Base-by-base conservation (phyloP, 2,888 invertebrate species). In the Coecobrya sp. region DNA sequence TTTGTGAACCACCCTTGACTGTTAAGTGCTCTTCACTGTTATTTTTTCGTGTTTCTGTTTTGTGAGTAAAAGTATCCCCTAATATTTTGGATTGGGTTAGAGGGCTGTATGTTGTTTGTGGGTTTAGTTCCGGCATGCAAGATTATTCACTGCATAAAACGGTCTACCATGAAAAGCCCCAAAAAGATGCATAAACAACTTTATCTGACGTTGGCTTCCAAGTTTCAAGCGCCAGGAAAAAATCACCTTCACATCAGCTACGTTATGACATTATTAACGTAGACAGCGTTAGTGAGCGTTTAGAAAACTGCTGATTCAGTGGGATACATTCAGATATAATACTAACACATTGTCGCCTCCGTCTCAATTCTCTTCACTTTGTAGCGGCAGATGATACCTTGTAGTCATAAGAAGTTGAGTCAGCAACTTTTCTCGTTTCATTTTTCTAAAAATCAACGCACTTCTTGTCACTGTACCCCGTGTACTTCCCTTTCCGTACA, bases 1-100 rank as follows among this genome's bases (percentile, higher is more conserved):
- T 82, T 73, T 81, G 42, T 8, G 65, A 88, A 49, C 55, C 52
- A 81, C 89, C 81, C 42, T 89, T 89, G 68, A 82, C 89, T 81
- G 4, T 49, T 42, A 76, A 76, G 59, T 86, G 86, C 36, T 59
- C 36, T 55, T 27, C 19, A 70, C 73, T 45, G 45, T 49, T 76
- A 49, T 49, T 70, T 86, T 27, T 36, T 49, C 52, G 19, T 55
- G 25, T 70, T 42, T 55, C 13, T 79, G 16, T 42, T 70, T 42
- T n/a, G 27, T 22, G 49, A 7, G 49, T 82, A 19, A n/a, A n/a
- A 76, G 52, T 4, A 8, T 36, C 42, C 62, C 62, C 10, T n/a
- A 30, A 59, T 81, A 49, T 49, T 76, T n/a, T n/a, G n/a, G n/a
- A n/a, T n/a, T 45, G 30, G 19, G 10, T 81, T 82, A 36, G 19